Conservation (phyloP, 2,113 vertebrate species). For the Eleginops maclovinus region DNA sequence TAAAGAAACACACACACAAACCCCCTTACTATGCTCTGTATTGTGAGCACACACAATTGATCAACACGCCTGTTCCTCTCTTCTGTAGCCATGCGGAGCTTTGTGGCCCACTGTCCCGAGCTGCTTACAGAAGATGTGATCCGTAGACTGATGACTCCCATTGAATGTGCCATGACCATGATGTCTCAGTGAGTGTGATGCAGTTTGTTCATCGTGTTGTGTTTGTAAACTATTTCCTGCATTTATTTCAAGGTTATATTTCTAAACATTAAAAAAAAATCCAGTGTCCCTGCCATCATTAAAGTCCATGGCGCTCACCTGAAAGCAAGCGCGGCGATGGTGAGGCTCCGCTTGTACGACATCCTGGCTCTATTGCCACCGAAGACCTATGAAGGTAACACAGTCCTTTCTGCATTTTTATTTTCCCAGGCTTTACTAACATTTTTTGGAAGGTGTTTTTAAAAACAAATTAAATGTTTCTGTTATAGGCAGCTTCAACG, state of each 20-base stretch:
- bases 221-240: not conserved
- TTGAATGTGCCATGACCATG: constrained; percentile 99
- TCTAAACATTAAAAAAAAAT: not conserved
- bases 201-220: too few relatives aligned
- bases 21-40: not conserved
- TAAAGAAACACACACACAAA: constrained; percentile 75
- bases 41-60: not conserved
- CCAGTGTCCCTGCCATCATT: constrained; percentile 95
- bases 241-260: fast-evolving
- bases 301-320: constrained; percentile 97
- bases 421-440: not conserved
- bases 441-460: constrained; percentile 17
- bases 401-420: not conserved
- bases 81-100: constrained; percentile 95
- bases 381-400: constrained; percentile 97
- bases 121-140: constrained; percentile 98
- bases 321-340: constrained; percentile 99
- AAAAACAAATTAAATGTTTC: not conserved
- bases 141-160: constrained; percentile 96
- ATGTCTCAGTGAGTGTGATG: constrained; percentile 96
- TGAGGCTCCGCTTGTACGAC: constrained; percentile 96
- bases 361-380: constrained; percentile 97
- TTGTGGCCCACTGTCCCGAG: constrained; percentile 98
- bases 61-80: not conserved
- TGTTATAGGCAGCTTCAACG: constrained; percentile 92